These are phyloP conservation scores for Chalcosyrphus nemorum DNA, from an alignment of 2,888 invertebrate genomes.

Conservation along the genomic window DNA sequence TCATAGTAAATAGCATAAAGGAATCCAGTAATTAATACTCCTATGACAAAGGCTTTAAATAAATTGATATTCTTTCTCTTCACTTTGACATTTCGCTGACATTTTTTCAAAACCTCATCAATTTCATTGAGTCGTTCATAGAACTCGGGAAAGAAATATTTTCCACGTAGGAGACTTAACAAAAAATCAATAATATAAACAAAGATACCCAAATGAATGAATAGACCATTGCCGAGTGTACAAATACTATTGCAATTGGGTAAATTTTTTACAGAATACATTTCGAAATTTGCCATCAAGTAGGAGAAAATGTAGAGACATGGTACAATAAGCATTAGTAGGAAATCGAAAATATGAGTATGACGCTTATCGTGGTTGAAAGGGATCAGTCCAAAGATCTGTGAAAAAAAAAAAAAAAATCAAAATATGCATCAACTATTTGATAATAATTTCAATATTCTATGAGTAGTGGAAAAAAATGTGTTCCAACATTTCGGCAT, in stretches of 20 bases:
- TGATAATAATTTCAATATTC: too few species aligned
- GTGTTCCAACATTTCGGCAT: too few species aligned
- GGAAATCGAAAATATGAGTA: constrained; percentile 75
- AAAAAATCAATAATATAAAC: constrained; percentile 76
- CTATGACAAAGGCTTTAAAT: constrained; percentile 76
- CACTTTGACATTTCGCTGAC: constrained; percentile 72
- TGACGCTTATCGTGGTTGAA: constrained; percentile 75
- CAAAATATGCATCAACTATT: too few species aligned
- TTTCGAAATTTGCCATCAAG: constrained; percentile 73
- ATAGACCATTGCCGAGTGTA: constrained; percentile 76
- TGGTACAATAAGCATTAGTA: constrained; percentile 77
- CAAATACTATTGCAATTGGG: constrained; percentile 78
- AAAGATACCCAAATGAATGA: constrained; percentile 78
- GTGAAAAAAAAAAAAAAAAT: too few species aligned
- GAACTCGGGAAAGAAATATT: constrained; percentile 78
- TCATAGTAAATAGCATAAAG: constrained; percentile 76
- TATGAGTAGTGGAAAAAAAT: too few species aligned
- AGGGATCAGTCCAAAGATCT: constrained; percentile 79
- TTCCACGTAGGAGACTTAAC: constrained; percentile 78
- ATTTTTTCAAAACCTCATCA: constrained; percentile 76
- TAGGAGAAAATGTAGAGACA: constrained; percentile 76
- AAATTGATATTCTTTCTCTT: constrained; percentile 75
- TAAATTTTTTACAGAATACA: constrained; percentile 66
- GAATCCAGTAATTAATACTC: constrained; percentile 72
- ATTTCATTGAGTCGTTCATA: constrained; percentile 76